Percentiles rank a stretch among this genome's conserved stretches.
These are phyloP conservation scores for Magallana ariakensis DNA, from an alignment of 1,140 invertebrate species.

Conservation along the genomic window DNA sequence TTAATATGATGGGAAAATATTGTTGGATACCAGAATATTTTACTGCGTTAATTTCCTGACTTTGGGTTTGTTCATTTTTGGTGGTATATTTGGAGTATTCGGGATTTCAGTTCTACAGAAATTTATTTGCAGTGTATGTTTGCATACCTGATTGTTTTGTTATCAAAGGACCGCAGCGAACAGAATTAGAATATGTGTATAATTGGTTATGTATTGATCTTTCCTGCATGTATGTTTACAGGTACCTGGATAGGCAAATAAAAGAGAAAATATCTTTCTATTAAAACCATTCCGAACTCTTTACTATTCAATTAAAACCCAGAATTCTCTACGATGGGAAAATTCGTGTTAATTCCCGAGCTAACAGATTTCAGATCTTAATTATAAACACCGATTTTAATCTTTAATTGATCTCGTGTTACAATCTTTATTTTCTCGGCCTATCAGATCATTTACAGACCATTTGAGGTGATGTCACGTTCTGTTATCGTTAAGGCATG, in stretches of 20 bases:
- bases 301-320: neutral
- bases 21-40: too few relatives aligned
- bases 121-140: neutral
- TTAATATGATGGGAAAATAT: too few relatives aligned
- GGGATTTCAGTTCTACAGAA: neutral
- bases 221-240: neutral
- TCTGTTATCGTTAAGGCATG: neutral
- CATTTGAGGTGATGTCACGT: neutral
- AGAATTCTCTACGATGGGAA: neutral
- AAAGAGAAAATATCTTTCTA: neutral
- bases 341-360: neutral
- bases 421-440: neutral
- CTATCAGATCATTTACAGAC: neutral
- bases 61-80: too few relatives aligned
- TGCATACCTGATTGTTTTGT: neutral
- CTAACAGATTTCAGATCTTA: constrained; percentile 17
- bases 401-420: neutral
- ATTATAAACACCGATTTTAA: neutral
- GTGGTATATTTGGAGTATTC: too few relatives aligned
- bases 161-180: neutral
- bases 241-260: neutral
- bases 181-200: neutral
- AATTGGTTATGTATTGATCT: neutral
- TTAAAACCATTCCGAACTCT: neutral
- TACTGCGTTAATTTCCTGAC: too few relatives aligned